These are phyloP conservation scores for Rhea pennata DNA, from an alignment of 2,113 vertebrate species.

Conservation along the genomic window DNA sequence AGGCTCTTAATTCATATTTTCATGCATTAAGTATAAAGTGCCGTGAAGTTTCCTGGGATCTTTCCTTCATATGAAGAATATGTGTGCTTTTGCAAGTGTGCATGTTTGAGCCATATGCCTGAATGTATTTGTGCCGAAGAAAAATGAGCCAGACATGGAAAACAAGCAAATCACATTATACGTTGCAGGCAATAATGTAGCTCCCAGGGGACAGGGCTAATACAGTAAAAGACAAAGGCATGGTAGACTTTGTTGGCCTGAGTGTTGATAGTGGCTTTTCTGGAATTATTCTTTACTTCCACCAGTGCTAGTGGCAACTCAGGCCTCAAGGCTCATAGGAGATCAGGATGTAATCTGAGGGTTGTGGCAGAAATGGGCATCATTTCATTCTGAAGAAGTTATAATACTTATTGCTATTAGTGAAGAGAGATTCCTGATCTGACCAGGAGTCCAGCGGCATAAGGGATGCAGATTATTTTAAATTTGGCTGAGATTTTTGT, in stretches of 20 bases:
- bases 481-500: background rate
- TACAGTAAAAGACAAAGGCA: constrained; percentile 44
- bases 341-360: background rate
- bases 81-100: rapidly evolving
- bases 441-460: background rate
- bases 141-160: background rate
- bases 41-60: too few species aligned
- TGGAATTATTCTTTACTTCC: constrained; percentile 19
- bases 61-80: background rate
- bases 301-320: rapidly evolving
- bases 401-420: rapidly evolving
- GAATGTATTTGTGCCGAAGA: background rate
- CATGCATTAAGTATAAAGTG: too few species aligned
- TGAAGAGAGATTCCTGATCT: background rate
- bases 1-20: background rate
- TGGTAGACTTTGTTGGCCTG: constrained; percentile 15
- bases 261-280: background rate
- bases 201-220: constrained; percentile 45
- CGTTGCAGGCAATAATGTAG: constrained; percentile 32
- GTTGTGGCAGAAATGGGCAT: background rate
- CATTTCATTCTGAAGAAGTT: rapidly evolving
- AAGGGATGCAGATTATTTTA: background rate
- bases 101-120: background rate
- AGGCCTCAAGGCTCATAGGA: background rate
- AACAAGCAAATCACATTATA: constrained; percentile 56